A percentile compares a stretch with the other conserved stretches of the same genome.
Conservation (phyloP, 1,140 invertebrate species). For the Zaprionus ghesquierei region DNA sequence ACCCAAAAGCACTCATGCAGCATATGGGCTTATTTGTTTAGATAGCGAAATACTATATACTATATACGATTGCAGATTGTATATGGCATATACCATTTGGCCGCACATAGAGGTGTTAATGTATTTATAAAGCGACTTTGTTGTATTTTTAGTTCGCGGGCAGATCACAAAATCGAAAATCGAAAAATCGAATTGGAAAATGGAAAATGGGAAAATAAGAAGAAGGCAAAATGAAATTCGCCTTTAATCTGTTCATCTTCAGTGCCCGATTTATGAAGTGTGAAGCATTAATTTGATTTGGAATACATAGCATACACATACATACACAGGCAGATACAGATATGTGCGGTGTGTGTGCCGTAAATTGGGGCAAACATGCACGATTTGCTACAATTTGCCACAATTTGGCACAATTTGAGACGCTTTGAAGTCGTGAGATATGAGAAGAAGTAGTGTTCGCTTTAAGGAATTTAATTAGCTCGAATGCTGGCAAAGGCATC, state of each 20-base stretch:
- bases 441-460: constrained; percentile 34
- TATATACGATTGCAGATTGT: neutral
- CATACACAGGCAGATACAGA: neutral
- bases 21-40: constrained; percentile 9
- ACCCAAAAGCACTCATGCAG: neutral
- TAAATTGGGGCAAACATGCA: constrained; percentile 70
- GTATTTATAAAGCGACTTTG: constrained; percentile 77
- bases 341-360: constrained; percentile 9
- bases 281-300: constrained; percentile 77
- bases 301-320: constrained; percentile 4
- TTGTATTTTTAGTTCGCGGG: constrained; percentile 63
- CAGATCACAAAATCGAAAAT: constrained; percentile 1
- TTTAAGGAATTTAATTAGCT: constrained; percentile 35
- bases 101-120: constrained; percentile 70
- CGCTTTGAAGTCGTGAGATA: constrained; percentile 64
- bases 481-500: neutral
- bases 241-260: constrained; percentile 80
- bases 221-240: constrained; percentile 14
- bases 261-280: constrained; percentile 75
- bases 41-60: constrained; percentile 17
- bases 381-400: constrained; percentile 31
- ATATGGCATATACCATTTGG: constrained; percentile 50
- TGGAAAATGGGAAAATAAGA: constrained; percentile 22
- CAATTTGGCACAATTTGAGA: constrained; percentile 61
- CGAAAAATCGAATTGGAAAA: constrained; percentile 16